Percentiles rank a stretch among this genome's conserved stretches.
These are phyloP conservation scores for Leptinotarsa juncta DNA, from an alignment of 2,888 invertebrate genomes.

Conservation along the genomic window DNA sequence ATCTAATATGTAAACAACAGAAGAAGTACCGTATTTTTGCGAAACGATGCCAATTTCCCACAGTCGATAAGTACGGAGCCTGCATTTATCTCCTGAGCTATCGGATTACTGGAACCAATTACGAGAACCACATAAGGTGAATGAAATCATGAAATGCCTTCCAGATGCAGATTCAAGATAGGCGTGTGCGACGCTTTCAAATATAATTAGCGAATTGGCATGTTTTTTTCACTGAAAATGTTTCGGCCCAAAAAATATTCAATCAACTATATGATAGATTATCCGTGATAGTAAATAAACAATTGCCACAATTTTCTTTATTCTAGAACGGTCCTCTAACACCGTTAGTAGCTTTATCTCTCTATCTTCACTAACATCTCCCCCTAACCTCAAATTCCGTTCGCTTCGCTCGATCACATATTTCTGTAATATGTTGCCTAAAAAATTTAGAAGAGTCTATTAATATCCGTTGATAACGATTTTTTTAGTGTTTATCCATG, in stretches of 20 bases:
- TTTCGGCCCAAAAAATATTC: neutral
- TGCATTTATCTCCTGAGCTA: constrained; percentile 63
- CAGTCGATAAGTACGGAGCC: constrained; percentile 61
- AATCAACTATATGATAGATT: no score
- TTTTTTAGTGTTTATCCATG: no score
- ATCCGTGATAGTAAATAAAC: no score
- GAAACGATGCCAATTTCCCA: constrained; percentile 60
- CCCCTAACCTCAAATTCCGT: no score
- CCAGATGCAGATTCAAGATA: constrained; percentile 61
- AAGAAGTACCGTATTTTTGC: constrained; percentile 45
- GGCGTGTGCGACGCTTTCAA: constrained; percentile 60
- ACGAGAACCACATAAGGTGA: constrained; percentile 66
- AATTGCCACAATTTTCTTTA: no score
- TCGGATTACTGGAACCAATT: constrained; percentile 66
- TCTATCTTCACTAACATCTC: no score
- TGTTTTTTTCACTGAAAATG: constrained; percentile 34
- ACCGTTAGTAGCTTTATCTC: no score
- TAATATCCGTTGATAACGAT: no score
- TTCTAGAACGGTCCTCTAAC: no score
- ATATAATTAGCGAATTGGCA: constrained; percentile 61
- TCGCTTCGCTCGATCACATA: no score
- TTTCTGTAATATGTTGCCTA: no score
- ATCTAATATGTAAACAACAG: constrained; percentile 26
- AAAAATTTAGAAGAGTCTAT: no score
- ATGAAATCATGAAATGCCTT: constrained; percentile 64